Base-by-base conservation (phyloP, 2,113 vertebrate species). In the Myiopsitta monachus region DNA sequence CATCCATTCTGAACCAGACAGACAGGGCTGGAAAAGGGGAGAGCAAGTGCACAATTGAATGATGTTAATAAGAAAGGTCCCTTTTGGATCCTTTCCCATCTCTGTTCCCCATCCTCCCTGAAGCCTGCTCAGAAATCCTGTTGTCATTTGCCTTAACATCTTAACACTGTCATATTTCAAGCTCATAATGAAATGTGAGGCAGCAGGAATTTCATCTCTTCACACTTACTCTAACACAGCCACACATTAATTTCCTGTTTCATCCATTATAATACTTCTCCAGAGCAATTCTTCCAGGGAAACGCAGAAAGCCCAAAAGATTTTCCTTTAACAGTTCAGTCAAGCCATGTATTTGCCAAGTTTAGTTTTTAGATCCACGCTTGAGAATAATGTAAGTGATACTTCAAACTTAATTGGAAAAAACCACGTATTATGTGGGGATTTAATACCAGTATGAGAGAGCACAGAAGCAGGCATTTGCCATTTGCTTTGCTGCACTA, bases 251-350 rank as follows among this genome's bases (percentile, higher is more conserved):
- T 94, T 94, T 92, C 94, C 75, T 84, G 49, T 90, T 91, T 84
- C 75, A 97, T 95, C 94, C 92, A 92, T 97, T 97, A 90, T 2
- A 87, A 52, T 11, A 43, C 49, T 47, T 76, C n/a, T 81, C 92
- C 89, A 83, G 95, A 73, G 43, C 43, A 41, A 14, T 86, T 63
- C 88, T 83, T 57, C 57, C 33, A 55, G 22, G 46, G 78, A 75
- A 87, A 85, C 7, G 19, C 76, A 83, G 16, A 63, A 66, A 93
- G 70, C 62, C 66, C 55, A 33, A 68, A 77, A 44, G 19, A 70
- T 38, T 51, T 61, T 61, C 85, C 89, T 85, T 16, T 15, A 72
- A 91, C 68, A 89, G 9, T 57, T 46, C 23, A 67, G 85, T 49
- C 83, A 88, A 86, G 31, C 18, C 57, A 55, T 16, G 3, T 41